These are phyloP conservation scores for Myanophis thanlyinensis DNA, from an alignment of 2,113 vertebrate species.

Conservation along the genomic window DNA sequence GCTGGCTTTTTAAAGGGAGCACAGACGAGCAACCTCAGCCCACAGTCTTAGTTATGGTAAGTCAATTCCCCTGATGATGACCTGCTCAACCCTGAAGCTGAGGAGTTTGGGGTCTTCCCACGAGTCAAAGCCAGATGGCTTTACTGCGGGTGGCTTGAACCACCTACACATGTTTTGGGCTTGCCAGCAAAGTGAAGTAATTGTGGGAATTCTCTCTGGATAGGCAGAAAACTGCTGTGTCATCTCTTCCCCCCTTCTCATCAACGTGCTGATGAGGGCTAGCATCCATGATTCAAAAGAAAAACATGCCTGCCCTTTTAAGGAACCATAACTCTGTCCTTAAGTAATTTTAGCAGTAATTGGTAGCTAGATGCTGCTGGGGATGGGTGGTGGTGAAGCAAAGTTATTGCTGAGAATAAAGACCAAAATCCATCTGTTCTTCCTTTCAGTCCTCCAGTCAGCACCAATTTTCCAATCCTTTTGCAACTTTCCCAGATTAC, in stretches of 20 bases:
- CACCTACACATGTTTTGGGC: not conserved
- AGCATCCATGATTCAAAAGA: conserved; percentile 12
- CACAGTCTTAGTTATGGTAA: not conserved
- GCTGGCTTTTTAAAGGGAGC: not conserved
- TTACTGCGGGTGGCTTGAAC: conserved; percentile 1
- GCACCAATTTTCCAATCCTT: not conserved
- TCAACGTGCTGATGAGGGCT: not conserved
- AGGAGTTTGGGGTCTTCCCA: not conserved
- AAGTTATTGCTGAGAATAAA: not conserved
- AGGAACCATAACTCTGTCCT: not conserved
- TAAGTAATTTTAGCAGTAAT: not conserved
- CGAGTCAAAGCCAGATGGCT: not conserved
- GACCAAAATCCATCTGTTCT: not conserved
- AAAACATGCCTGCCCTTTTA: not conserved
- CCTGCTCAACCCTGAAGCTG: not conserved
- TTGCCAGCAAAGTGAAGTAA: not conserved
- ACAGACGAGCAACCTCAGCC: not conserved
- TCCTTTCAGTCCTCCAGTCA: not conserved
- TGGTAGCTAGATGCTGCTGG: not conserved
- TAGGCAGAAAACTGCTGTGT: not conserved
- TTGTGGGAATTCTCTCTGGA: conserved; percentile 8
- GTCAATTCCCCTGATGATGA: conserved; percentile 2
- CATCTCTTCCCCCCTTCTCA: not conserved
- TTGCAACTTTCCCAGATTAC: not conserved
- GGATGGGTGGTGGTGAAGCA: not conserved